phyloP scores from a whole-genome alignment of 2,797 vertebrate genomes.

The Pseudochaenichthys georgianus region DNA sequence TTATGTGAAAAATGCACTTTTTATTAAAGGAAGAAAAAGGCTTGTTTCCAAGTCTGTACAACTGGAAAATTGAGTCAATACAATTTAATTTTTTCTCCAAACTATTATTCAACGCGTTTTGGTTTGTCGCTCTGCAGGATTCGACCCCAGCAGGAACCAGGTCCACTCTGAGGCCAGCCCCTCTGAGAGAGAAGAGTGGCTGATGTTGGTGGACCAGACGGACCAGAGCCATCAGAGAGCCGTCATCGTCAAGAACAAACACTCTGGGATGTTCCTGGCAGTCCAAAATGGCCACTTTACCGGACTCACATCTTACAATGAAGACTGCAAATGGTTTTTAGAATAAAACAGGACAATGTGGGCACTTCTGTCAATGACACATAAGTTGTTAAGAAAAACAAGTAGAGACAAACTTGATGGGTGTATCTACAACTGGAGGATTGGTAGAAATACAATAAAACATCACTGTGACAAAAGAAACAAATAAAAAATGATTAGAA shows the following conservation, averaged over 20 bases:
- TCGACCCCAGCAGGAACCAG: constrained; percentile 36
- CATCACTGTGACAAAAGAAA: constrained; percentile 28
- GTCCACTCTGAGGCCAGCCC: constrained; percentile 42
- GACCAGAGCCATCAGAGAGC: constrained; percentile 66
- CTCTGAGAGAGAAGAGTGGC: constrained; percentile 62
- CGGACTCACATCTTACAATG: constrained; percentile 46
- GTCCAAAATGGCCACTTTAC: constrained; percentile 45
- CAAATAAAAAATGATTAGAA: constrained; percentile 83
- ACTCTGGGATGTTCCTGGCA: constrained; percentile 55
- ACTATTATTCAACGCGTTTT: background rate
- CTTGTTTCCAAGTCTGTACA: constrained; percentile 45
- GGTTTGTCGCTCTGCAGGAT: constrained; percentile 39
- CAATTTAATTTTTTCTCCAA: background rate
- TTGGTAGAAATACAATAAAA: constrained; percentile 33
- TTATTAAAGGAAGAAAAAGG: constrained; percentile 67
- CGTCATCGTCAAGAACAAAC: constrained; percentile 68
- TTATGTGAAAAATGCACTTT: constrained; percentile 45
- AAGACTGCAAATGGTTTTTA: constrained; percentile 72
- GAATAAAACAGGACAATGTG: constrained; percentile 37
- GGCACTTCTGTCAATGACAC: constrained; percentile 1
- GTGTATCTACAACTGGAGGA: constrained; percentile 28
- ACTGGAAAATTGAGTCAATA: constrained; percentile 6
- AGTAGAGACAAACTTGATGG: constrained; percentile 5
- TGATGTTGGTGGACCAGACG: constrained; percentile 62
- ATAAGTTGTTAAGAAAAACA: background rate